Percentiles rank a stretch among this genome's conserved stretches.
Conservation (phyloP, 1,140 invertebrate species). For the Sogatella furcifera region DNA sequence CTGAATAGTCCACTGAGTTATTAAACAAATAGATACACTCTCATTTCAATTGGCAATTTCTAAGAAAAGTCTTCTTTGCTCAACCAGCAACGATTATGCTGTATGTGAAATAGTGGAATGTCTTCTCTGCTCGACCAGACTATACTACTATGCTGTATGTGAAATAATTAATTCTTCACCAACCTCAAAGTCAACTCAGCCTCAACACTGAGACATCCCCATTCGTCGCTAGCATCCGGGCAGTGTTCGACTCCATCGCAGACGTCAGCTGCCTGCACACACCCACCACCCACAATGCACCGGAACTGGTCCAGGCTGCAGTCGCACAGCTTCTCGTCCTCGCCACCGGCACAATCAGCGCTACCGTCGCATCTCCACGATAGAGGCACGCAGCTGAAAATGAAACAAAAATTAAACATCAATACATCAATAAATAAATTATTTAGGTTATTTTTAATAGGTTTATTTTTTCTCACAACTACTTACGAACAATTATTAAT, state of each 20-base stretch:
- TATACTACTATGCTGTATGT: neutral
- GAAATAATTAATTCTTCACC: neutral
- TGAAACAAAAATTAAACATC: too few relatives aligned
- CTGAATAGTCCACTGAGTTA: too few relatives aligned
- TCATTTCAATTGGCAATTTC: too few relatives aligned
- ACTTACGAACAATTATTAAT: too few relatives aligned
- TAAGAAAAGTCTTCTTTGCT: too few relatives aligned
- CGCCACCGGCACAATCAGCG: slow-evolving; percentile 47
- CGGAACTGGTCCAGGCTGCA: slow-evolving; percentile 25
- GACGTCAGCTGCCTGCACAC: slow-evolving; percentile 50
- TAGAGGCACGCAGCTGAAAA: slow-evolving; percentile 36
- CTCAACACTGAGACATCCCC: slow-evolving; percentile 35
- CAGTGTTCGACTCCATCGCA: slow-evolving; percentile 65
- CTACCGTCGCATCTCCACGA: slow-evolving; percentile 50
- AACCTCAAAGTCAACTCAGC: neutral
- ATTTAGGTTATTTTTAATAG: too few relatives aligned
- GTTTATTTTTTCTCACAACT: too few relatives aligned
- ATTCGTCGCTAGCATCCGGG: slow-evolving; percentile 58
- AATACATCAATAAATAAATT: too few relatives aligned
- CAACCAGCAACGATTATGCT: too few relatives aligned
- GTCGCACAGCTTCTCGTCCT: slow-evolving; percentile 41
- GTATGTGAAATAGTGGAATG: too few relatives aligned
- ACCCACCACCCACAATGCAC: slow-evolving; percentile 54
- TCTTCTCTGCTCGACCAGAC: neutral
- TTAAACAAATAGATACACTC: too few relatives aligned